A percentile compares a stretch with the other conserved stretches of the same genome.
Conservation (phyloP, 1,140 invertebrate species). For the Pantala flavescens region DNA sequence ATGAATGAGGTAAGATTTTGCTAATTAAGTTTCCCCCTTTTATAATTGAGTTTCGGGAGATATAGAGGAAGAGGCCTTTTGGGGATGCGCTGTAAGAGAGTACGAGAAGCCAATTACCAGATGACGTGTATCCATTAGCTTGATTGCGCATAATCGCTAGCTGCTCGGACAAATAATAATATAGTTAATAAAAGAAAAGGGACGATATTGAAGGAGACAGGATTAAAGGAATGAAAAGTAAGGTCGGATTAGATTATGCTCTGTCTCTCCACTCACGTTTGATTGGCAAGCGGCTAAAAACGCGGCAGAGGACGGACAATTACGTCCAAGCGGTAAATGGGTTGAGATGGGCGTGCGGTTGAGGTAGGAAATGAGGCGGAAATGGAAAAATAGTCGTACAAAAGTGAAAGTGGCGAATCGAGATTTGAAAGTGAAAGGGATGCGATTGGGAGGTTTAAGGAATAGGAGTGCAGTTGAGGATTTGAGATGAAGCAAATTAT, state of each 20-base stretch:
- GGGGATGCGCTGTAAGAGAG: neutral
- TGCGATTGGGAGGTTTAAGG: too few relatives aligned
- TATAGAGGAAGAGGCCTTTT: neutral
- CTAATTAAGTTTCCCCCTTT: slow-evolving; percentile 6
- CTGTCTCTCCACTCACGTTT: neutral
- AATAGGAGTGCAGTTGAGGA: neutral
- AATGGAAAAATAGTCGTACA: too few relatives aligned
- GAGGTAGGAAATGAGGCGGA: too few relatives aligned
- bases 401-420: too few relatives aligned
- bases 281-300: neutral
- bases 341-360: too few relatives aligned
- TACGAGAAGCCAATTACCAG: neutral
- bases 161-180: neutral
- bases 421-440: too few relatives aligned
- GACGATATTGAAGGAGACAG: neutral
- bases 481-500: neutral
- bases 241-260: slow-evolving; percentile 5
- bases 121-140: slow-evolving; percentile 1
- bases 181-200: neutral
- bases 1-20: neutral
- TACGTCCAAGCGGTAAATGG: neutral
- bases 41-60: neutral
- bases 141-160: slow-evolving; percentile 1
- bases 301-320: neutral
- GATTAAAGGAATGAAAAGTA: slow-evolving; percentile 6